phyloP scores from a whole-genome alignment of 2,888 invertebrate genomes.

The Tenthredo livida region DNA sequence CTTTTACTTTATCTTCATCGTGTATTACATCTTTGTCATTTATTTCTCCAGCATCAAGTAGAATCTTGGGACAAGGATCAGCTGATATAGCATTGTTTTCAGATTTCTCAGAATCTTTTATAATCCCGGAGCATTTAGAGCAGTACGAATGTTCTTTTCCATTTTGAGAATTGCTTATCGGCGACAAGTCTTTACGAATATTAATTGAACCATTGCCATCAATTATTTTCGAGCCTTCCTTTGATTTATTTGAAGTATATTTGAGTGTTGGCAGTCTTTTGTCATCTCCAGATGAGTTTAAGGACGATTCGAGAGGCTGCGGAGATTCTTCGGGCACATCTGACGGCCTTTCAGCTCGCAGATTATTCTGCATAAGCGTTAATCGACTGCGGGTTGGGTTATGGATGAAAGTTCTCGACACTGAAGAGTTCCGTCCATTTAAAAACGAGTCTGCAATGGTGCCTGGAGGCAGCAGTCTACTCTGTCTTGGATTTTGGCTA shows the following conservation, averaged over 20 bases:
- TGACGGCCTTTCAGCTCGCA: background rate
- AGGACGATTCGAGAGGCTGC: constrained; percentile 8
- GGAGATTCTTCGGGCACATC: constrained; percentile 32
- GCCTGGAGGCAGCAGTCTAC: constrained; percentile 30
- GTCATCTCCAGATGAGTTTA: background rate
- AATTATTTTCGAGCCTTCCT: background rate
- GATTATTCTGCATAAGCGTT: background rate
- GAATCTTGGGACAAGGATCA: background rate
- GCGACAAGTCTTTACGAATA: background rate
- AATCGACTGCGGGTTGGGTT: background rate
- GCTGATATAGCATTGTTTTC: background rate
- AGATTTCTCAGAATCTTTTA: background rate
- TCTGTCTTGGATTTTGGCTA: background rate
- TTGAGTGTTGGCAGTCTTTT: background rate
- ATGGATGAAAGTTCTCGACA: background rate
- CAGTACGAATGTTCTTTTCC: background rate
- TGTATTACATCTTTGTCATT: background rate
- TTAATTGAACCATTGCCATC: background rate
- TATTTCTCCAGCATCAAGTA: background rate
- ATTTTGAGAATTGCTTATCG: background rate
- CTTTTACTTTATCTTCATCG: background rate
- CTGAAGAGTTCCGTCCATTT: background rate
- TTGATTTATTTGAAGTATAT: background rate
- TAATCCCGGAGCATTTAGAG: background rate
- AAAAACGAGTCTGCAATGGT: constrained; percentile 8